Evolutionary conservation across 2,888 invertebrate species (phyloP), one percentile per base, ranked within the genome.

Genomic region (Lottia scabra): DNA sequence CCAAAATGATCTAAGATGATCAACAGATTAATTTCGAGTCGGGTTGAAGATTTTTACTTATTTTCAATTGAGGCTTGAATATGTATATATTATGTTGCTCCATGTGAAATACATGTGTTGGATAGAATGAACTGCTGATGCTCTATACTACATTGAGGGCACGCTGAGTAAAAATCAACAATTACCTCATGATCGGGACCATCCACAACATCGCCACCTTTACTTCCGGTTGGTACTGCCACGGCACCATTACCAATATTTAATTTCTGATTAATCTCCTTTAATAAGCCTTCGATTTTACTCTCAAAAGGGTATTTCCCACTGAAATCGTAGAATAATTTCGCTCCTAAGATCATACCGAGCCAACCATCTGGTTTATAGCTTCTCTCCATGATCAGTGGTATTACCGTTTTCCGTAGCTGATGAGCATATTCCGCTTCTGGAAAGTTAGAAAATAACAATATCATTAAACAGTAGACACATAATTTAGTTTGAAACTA

Each of bases 321-420:
- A 30, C 77, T 80, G 68, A 81, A 80, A 62, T 81, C 78, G 43
- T 66, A 79, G 67, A 78, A 81, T 26, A 81, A 67, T 67, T 79
- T 77, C 1, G 81, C 74, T 0, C 81, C 81, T n/a, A 74, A 43
- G 38, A 80, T 79, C 56, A 81, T 75, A 0, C 81, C 81, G n/a
- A 81, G 68, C 81, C 81, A 81, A 1, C 81, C 81, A 70, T 81
- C 81, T 6, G 81, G 76, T 16, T 43, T 65, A 67, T 81, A 81
- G 3, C 78, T 75, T 12, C 72, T 44, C 67, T 79, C 75, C 80
- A 80, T 75, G 62, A 75, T 73, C 56, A 79, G 64, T 16, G 81
- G 81, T 23, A 81, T 72, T 5, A 81, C 78, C 38, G 65, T 73
- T 72, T 78, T 79, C 5, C 73, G 62, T 27, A 66, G 72, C 63